Percentiles rank a stretch among this genome's conserved stretches.
phyloP scores from a whole-genome alignment of 2,113 vertebrate genomes.

The Boulengeromyrus knoepffleri region DNA sequence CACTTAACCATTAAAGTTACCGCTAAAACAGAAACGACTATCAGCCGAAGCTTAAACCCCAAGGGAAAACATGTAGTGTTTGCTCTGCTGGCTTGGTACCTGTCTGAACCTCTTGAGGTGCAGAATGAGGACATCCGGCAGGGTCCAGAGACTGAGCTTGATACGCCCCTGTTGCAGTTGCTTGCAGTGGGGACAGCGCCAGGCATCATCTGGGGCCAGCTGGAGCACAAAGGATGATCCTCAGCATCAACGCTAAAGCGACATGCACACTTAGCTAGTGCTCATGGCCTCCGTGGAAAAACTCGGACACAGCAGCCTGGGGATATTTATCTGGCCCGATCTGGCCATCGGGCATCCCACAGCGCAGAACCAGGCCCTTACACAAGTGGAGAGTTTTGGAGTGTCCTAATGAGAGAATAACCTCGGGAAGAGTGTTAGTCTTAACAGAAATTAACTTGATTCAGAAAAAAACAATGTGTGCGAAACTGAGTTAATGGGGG shows the following conservation, averaged over 20 bases:
- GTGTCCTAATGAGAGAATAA: neutral
- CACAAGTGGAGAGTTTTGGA: neutral
- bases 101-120: slow-evolving; percentile 93
- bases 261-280: neutral
- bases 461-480: neutral
- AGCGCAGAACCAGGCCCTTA: neutral
- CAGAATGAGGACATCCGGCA: slow-evolving; percentile 89
- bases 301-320: neutral
- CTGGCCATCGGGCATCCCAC: neutral
- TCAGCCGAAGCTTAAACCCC: neutral
- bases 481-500: neutral
- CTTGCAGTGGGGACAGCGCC: slow-evolving; percentile 95
- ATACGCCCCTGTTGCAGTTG: slow-evolving; percentile 96
- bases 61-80: neutral
- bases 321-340: neutral
- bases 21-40: neutral
- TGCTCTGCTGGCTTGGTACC: slow-evolving; percentile 49
- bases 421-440: neutral
- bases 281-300: neutral
- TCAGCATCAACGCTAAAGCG: neutral
- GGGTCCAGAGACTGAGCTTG: slow-evolving; percentile 89
- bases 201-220: slow-evolving; percentile 92
- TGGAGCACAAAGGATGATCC: slow-evolving; percentile 36
- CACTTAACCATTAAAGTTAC: neutral
- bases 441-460: neutral